phyloP scores from a whole-genome alignment of 2,113 vertebrate genomes.

The Syrmaticus mikado region DNA sequence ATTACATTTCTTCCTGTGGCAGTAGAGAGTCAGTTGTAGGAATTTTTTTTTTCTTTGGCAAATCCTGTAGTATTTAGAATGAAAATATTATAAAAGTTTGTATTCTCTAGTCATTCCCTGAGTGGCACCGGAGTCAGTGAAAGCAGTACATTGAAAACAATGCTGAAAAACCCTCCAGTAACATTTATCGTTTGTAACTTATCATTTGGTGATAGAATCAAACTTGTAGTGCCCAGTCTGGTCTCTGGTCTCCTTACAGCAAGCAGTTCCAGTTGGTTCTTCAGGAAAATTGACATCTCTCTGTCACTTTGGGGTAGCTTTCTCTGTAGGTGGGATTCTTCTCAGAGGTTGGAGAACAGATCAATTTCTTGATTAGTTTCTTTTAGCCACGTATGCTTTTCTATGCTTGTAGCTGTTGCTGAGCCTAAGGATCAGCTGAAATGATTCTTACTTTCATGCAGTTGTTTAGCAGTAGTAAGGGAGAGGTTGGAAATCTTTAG shows the following conservation, averaged over 20 bases:
- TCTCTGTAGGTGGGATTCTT: not conserved
- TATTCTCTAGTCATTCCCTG: not conserved
- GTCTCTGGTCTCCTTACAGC: not conserved
- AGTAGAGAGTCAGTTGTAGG: not conserved
- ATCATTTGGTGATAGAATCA: not conserved
- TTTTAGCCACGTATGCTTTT: accelerated
- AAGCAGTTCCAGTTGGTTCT: not conserved
- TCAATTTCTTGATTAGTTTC: not conserved
- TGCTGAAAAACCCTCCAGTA: not conserved
- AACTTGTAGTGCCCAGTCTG: not conserved
- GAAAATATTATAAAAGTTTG: not conserved
- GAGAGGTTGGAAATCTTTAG: not conserved
- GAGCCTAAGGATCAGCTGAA: not conserved
- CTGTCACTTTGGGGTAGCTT: not conserved
- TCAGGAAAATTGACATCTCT: not conserved
- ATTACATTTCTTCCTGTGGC: not conserved
- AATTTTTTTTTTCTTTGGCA: not conserved
- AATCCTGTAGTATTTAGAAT: not conserved
- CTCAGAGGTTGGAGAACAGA: not conserved
- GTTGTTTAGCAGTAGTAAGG: not conserved
- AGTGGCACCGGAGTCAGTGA: not conserved
- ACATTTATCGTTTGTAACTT: not conserved
- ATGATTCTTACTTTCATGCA: not conserved
- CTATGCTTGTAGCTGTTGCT: accelerated
- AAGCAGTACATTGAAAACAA: not conserved